Evolutionary conservation across 2,888 invertebrate species (phyloP).

Genomic region (Drosophila pseudotalamancana): DNA sequence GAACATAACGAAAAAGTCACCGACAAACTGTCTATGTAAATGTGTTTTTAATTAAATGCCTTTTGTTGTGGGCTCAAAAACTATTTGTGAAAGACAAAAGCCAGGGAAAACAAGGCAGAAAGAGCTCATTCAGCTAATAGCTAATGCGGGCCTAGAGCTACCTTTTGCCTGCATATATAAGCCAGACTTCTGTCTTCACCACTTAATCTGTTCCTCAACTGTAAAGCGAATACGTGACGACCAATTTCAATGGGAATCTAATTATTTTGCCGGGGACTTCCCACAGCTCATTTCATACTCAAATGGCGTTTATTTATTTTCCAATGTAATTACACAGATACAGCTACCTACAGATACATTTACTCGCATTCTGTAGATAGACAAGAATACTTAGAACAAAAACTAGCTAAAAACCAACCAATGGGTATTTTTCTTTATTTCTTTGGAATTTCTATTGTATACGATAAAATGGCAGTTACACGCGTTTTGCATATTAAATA

Average conservation of each 20-base stretch:
- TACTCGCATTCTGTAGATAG: slow-evolving; percentile 11
- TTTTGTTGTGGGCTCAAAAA: slow-evolving; percentile 57
- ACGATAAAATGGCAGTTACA: slow-evolving; percentile 49
- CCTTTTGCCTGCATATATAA: slow-evolving; percentile 3
- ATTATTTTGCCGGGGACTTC: slow-evolving; percentile 44
- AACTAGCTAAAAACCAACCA: slow-evolving; percentile 13
- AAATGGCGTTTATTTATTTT: slow-evolving; percentile 6
- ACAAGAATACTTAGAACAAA: slow-evolving; percentile 24
- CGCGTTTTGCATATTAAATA: slow-evolving; percentile 63
- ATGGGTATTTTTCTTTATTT: slow-evolving; percentile 19
- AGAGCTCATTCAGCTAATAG: slow-evolving; percentile 13
- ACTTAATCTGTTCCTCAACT: neutral
- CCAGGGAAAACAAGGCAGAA: slow-evolving; percentile 16
- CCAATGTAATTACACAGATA: slow-evolving; percentile 19
- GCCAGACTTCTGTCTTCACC: neutral
- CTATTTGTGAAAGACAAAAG: slow-evolving; percentile 41
- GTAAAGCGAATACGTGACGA: slow-evolving; percentile 25
- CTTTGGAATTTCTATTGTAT: slow-evolving; percentile 58
- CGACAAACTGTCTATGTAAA: slow-evolving; percentile 60
- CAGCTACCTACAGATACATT: neutral
- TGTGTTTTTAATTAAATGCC: slow-evolving; percentile 74
- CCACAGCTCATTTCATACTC: slow-evolving; percentile 56
- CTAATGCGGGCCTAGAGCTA: slow-evolving; percentile 32
- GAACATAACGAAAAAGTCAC: slow-evolving; percentile 24
- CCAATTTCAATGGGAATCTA: slow-evolving; percentile 33